Evolutionary conservation across 2,797 vertebrate species (phyloP).

Genomic region (Miichthys miiuy): DNA sequence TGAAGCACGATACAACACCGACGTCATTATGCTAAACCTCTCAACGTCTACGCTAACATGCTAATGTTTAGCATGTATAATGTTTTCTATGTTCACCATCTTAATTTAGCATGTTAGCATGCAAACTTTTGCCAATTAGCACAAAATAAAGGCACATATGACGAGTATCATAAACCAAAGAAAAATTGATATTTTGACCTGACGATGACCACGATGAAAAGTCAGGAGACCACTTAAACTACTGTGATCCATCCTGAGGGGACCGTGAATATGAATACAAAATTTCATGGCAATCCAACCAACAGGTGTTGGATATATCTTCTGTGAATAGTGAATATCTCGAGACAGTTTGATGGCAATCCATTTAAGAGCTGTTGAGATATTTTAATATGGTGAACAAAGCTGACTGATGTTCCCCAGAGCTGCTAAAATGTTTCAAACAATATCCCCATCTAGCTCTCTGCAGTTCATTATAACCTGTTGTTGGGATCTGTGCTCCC

Average conservation of each 20-base stretch:
- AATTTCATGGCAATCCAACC: not conserved
- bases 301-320: not conserved
- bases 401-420: not conserved
- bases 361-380: not conserved
- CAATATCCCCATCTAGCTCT: not conserved
- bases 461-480: not conserved
- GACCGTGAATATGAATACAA: not conserved
- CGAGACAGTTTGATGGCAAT: not conserved
- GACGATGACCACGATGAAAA: not conserved
- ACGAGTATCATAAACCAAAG: too few species aligned
- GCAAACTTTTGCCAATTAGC: not conserved
- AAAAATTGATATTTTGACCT: not conserved
- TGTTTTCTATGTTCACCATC: not conserved
- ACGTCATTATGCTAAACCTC: too few species aligned
- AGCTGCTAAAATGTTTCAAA: not conserved
- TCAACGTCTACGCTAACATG: not conserved
- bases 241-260: not conserved
- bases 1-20: not conserved
- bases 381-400: not conserved
- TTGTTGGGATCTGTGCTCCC: slow-evolving; percentile 2
- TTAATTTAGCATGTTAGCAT: not conserved
- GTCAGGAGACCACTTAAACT: not conserved
- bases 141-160: not conserved
- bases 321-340: not conserved
- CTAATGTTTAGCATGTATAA: not conserved